Base-by-base conservation (phyloP, 2,113 vertebrate genomes). In the Mirza zaza region DNA sequence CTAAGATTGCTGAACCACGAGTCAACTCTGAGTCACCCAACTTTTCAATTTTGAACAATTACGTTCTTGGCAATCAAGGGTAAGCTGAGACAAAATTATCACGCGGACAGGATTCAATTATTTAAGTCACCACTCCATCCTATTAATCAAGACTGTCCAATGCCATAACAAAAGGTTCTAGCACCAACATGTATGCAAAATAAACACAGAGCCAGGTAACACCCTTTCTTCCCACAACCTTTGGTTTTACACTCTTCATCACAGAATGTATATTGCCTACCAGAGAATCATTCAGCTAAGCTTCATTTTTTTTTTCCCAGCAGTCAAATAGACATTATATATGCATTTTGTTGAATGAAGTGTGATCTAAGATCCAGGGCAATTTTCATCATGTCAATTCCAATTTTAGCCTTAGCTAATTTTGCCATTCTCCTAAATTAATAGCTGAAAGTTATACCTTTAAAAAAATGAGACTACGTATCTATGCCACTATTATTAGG, bases 41-140 rank as follows among this genome's bases (percentile, higher is more conserved):
- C 52, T 95, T 96, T 95, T 71, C 81, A 92, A 91, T 94, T 90
- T 90, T 93, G 76, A 97, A 87, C 55, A 94, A 81, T 94, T 95
- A 96, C 59, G 92, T 76, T 87, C 59, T 92, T 95, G 76, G 52
- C 70, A 91, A 95, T 94, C 48, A 79, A 94, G 65, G 55, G 20
- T 76, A 96, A 90, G 50, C 65, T 15, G 57, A 93, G 59, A 80
- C 59, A 67, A 92, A 80, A 95, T n/a, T 91, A 77, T 75, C 61
- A 8, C 68, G 32, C 17, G 65, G 48, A 91, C 67, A 95, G 55
- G 80, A 95, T 92, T 91, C 70, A 77, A 67, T 95, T 68, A 87
- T 86, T 95, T 61, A 79, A 81, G 39, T 59, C 25, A 25, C 34
- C 48, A 77, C 79, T 71, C 32, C 48, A 85, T 55, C 21, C 61